These are phyloP conservation scores for Apodemia duryi DNA, from an alignment of 2,888 invertebrate species.

Conservation along the genomic window DNA sequence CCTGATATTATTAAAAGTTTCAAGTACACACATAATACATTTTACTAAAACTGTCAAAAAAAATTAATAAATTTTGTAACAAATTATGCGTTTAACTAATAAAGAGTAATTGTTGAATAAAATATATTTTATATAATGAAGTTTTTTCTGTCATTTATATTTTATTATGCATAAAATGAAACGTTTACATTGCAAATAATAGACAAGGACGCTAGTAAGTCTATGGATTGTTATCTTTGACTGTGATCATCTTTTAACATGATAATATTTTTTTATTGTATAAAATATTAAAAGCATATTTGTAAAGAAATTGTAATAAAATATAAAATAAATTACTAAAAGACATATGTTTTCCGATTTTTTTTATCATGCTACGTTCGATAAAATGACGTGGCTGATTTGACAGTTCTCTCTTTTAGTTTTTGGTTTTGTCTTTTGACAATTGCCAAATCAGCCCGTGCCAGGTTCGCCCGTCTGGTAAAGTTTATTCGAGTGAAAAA, in stretches of 20 bases:
- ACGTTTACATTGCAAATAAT: constrained; percentile 40
- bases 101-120: background rate
- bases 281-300: background rate
- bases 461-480: constrained; percentile 42
- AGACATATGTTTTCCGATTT: constrained; percentile 8
- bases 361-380: constrained; percentile 42
- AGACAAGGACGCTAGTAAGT: constrained; percentile 48
- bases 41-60: background rate
- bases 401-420: constrained; percentile 59
- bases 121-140: background rate
- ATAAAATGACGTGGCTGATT: constrained; percentile 72
- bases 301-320: background rate
- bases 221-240: constrained; percentile 31
- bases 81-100: background rate
- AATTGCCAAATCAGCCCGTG: constrained; percentile 75
- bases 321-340: constrained; percentile 8
- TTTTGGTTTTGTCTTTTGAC: constrained; percentile 57
- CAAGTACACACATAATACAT: background rate
- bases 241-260: background rate
- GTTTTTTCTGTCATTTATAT: constrained; percentile 2
- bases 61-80: background rate
- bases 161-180: constrained; percentile 39
- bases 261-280: background rate
- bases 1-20: constrained; percentile 17
- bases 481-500: constrained; percentile 34